Percentiles rank a stretch among this genome's conserved stretches.
phyloP scores from a whole-genome alignment of 2,113 vertebrate species.

The Aramus guarauna region DNA sequence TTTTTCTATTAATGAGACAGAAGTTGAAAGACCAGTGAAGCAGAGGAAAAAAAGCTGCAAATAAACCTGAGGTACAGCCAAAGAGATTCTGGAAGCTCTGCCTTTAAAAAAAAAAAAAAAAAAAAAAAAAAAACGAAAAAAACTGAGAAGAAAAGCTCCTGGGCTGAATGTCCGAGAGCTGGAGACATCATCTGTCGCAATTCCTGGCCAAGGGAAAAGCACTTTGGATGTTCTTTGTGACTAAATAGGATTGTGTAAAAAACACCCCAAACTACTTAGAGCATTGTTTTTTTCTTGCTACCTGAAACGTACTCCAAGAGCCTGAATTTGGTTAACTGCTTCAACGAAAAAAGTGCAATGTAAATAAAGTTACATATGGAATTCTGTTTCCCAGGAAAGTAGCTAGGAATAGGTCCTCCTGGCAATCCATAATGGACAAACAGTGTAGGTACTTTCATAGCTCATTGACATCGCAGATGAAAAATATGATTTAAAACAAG shows the following conservation, averaged over 20 bases:
- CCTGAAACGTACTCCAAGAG: background rate
- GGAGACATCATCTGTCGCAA: background rate
- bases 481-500: conserved; percentile 34
- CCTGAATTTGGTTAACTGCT: background rate
- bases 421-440: background rate
- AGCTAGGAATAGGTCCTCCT: background rate
- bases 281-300: background rate
- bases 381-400: background rate
- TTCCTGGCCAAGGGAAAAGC: background rate
- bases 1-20: background rate
- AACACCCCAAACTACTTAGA: background rate
- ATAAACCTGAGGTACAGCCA: background rate
- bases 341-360: background rate
- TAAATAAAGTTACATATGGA: background rate
- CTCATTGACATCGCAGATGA: background rate
- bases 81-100: background rate
- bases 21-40: background rate
- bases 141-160: background rate
- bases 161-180: background rate
- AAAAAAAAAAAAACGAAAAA: background rate
- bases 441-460: background rate
- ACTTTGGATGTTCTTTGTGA: background rate
- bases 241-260: background rate
- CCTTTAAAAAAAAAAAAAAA: background rate
- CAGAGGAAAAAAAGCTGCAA: background rate